phyloP scores from a whole-genome alignment of 1,140 invertebrate species.

The Drosophila lacertosa region DNA sequence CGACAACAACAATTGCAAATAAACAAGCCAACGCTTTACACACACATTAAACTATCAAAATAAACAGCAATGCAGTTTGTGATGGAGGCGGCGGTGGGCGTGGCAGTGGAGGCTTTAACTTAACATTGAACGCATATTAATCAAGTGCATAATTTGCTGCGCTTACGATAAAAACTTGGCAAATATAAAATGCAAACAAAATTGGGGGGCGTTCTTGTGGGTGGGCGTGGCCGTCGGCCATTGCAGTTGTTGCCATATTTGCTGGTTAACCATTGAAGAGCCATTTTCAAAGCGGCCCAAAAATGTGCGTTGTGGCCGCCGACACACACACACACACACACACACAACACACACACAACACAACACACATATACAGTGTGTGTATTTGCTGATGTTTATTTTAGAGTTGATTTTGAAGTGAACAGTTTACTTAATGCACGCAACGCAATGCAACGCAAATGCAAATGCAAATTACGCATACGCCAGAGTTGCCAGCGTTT shows the following conservation, averaged over 20 bases:
- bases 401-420: conserved; percentile 82
- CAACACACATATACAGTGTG: conserved; percentile 8
- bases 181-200: conserved; percentile 81
- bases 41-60: conserved; percentile 73
- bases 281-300: conserved; percentile 57
- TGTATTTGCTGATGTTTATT: conserved; percentile 73
- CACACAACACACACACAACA: neutral
- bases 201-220: conserved; percentile 23
- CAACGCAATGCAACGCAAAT: conserved; percentile 37
- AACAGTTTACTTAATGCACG: conserved; percentile 82
- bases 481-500: conserved; percentile 73
- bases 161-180: conserved; percentile 76
- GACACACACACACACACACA: conserved; percentile 14
- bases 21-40: conserved; percentile 28
- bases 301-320: conserved; percentile 49
- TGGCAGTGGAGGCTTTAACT: conserved; percentile 20
- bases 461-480: conserved; percentile 76
- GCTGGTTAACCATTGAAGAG: conserved; percentile 75
- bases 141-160: conserved; percentile 74
- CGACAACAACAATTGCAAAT: conserved; percentile 30
- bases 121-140: conserved; percentile 75
- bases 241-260: conserved; percentile 72
- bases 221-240: conserved; percentile 56
- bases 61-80: conserved; percentile 54
- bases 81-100: neutral